Base-by-base conservation (phyloP, 2,797 vertebrate species). In the Myiotriccus ornatus region DNA sequence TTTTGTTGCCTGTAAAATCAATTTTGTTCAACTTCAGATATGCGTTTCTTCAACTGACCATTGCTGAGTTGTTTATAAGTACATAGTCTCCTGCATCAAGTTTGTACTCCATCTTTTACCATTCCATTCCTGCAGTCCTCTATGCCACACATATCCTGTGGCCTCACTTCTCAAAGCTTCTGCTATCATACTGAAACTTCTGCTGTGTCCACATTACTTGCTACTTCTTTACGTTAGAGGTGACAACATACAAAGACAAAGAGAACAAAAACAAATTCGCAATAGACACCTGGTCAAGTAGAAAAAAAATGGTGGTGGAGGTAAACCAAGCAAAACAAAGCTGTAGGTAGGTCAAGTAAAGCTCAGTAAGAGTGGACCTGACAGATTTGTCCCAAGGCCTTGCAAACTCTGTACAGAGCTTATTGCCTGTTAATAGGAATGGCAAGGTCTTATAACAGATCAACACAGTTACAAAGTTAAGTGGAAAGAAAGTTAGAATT, bases 391-490 rank as follows among this genome's bases (percentile, higher is more conserved):
- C 32, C 49, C 4, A 8, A 70, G 32, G 44, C 6, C n/a, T 77
- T 77, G 28, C 25, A 67, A 77, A 81, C 12, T 50, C 6, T 3
- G 2, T 11, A 5, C 25, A 63, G 34, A 35, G 23, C 3, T 84
- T 60, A 49, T 28, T 8, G 10, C 12, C 34, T 44, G 28, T 67
- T 56, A 27, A 14, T 41, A 37, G 12, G 14, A 65, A 67, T 14
- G 8, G 5, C 18, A 70, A 77, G 8, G 18, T 6, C 14, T 19
- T 50, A 19, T 37, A 50, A 21, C 8, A 39, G 27, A 27, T 30
- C 10, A 8, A n/a, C 0, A 0, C 1, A 1, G 3, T 35, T 73
- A 53, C 1, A 3, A 56, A 85, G 27, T 47, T 56, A 55, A 64
- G 87, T 43, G 12, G 14, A 60, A 78, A 10, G 18, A 63, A 71